Evolutionary conservation across 2,888 invertebrate genomes (phyloP), one percentile per base, ranked within the genome.

Genomic region (Hypselothyrea guttata): DNA sequence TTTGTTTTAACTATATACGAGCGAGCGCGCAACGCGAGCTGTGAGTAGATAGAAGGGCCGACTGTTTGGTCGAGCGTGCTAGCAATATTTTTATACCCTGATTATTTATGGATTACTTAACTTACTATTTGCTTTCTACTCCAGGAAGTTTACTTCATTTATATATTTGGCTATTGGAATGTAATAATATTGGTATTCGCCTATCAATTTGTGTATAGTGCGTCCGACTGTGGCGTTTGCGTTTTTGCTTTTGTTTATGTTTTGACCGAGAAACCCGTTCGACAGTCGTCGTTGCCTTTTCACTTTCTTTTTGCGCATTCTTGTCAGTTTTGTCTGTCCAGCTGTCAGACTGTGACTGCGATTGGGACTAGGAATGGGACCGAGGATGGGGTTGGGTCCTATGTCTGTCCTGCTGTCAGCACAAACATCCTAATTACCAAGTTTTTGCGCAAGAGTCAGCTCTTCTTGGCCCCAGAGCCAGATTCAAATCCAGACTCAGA

Each of bases 401-500:
- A n/a, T n/a, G 49, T 51, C 54, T 49, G 62, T 51, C 75, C 62
- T 52, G 55, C 65, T 60, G 77, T 65, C 77, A 76, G 71, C 77
- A 74, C 84, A 81, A 81, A 81, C 82, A 81, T 84, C 78, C 72
- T 81, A 81, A 81, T 81, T 81, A 84, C 84, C 75, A 82, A 81
- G 75, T 84, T 81, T 68, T 84, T 84, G 59, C 68, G 46, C 58
- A 60, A 67, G 62, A 57, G 71, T 38, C 53, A 46, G 42, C 54
- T 38, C 64, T 49, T 45, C 47, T 31, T 16, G 38, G 28, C 11
- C 38, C 8, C n/a, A 45, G 44, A 30, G 27, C 4, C 30, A 51
- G 42, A 46, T 51, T 15, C 18, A 30, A 31, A 37, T 34, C 28
- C 35, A 49, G 44, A 46, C 30, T 22, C n/a, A 11, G 15, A 34